phyloP scores from a whole-genome alignment of 2,888 invertebrate species.

The Mechanitis mazaeus region DNA sequence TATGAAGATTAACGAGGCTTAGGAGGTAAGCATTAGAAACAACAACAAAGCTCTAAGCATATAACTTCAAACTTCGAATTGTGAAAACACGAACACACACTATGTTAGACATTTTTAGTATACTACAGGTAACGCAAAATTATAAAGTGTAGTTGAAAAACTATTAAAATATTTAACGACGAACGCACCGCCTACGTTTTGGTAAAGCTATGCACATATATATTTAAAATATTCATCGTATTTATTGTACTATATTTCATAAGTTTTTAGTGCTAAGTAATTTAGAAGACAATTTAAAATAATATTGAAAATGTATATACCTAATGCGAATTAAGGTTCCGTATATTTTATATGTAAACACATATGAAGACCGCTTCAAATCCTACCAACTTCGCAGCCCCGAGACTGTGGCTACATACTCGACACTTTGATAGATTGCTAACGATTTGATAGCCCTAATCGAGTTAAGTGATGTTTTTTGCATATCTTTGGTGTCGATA shows the following conservation, averaged over 20 bases:
- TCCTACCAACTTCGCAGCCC: slow-evolving; percentile 20
- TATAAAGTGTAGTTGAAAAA: too few relatives aligned
- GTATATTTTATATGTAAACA: slow-evolving; percentile 19
- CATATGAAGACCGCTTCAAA: slow-evolving; percentile 21
- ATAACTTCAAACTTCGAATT: slow-evolving; percentile 30
- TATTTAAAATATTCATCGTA: too few relatives aligned
- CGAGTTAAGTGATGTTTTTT: slow-evolving; percentile 37
- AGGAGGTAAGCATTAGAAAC: slow-evolving; percentile 27
- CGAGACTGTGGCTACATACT: slow-evolving; percentile 21
- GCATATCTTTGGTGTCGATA: slow-evolving; percentile 4
- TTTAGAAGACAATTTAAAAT: background rate
- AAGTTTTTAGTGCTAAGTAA: background rate
- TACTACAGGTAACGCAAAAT: too few relatives aligned
- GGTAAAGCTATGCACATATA: too few relatives aligned
- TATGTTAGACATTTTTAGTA: too few relatives aligned
- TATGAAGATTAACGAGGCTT: slow-evolving; percentile 34
- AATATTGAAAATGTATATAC: background rate
- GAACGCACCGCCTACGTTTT: too few relatives aligned
- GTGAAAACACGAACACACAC: slow-evolving; percentile 18
- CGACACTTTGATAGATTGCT: slow-evolving; percentile 48
- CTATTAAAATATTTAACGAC: too few relatives aligned
- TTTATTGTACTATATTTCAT: background rate
- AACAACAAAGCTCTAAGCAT: slow-evolving; percentile 31
- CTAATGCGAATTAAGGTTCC: slow-evolving; percentile 1
- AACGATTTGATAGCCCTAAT: slow-evolving; percentile 41